Evolutionary conservation across 2,113 vertebrate species (phyloP).

Genomic region (Gymnocephalus cernua): DNA sequence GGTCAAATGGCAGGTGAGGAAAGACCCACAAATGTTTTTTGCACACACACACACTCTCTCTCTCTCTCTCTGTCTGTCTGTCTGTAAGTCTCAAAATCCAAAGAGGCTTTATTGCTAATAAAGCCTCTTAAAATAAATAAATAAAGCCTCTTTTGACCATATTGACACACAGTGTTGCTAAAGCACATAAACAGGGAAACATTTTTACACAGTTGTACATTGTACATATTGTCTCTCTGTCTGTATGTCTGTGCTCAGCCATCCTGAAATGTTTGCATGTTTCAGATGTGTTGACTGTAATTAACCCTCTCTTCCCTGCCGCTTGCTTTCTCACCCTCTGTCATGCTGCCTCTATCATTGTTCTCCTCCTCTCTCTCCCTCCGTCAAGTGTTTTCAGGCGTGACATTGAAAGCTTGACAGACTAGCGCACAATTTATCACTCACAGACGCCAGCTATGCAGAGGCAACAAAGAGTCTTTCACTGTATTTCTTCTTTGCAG

Average conservation of each 20-base stretch:
- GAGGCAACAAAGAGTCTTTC: not conserved
- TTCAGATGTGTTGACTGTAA: not conserved
- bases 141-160: too few species aligned
- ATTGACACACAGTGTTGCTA: too few species aligned
- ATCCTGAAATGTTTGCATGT: not conserved
- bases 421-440: not conserved
- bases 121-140: too few species aligned
- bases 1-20: not conserved
- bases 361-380: not conserved
- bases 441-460: not conserved
- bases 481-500: not conserved
- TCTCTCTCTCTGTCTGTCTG: too few species aligned
- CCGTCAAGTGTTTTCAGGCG: not conserved
- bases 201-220: too few species aligned
- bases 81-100: too few species aligned
- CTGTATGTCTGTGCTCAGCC: not conserved
- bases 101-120: too few species aligned
- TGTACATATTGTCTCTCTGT: rapidly evolving
- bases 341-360: not conserved
- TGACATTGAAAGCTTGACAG: not conserved
- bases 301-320: not conserved
- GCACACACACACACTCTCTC: too few species aligned
- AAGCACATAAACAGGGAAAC: too few species aligned
- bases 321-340: not conserved
- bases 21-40: not conserved